Conservation (phyloP, 1,140 invertebrate species). For the Drosophila tropicalis region DNA sequence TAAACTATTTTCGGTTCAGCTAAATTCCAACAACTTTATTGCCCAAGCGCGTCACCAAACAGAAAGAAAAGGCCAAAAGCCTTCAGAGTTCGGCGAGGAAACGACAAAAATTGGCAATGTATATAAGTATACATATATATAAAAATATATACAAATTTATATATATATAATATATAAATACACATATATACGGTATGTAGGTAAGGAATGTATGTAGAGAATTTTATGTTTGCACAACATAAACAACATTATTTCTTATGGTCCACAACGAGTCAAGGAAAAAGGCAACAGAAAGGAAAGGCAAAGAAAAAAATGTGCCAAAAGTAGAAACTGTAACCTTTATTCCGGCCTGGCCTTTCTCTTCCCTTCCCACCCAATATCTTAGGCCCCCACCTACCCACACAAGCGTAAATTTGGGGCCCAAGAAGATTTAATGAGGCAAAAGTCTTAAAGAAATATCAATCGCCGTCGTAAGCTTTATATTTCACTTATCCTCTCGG, state of each 20-base stretch:
- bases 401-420: slow-evolving; percentile 15
- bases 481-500: neutral
- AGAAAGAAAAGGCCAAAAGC: slow-evolving; percentile 29
- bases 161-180: slow-evolving; percentile 19
- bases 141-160: slow-evolving; percentile 13
- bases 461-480: slow-evolving; percentile 12
- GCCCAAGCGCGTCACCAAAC: slow-evolving; percentile 45
- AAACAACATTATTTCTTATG: slow-evolving; percentile 82
- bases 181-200: slow-evolving; percentile 28
- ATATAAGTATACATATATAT: slow-evolving; percentile 29
- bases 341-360: neutral
- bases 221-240: slow-evolving; percentile 81
- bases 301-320: slow-evolving; percentile 5
- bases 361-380: neutral
- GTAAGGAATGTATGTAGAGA: slow-evolving; percentile 57
- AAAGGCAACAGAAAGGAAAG: slow-evolving; percentile 23
- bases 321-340: slow-evolving; percentile 10
- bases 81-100: slow-evolving; percentile 47
- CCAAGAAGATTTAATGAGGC: slow-evolving; percentile 16
- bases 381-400: neutral
- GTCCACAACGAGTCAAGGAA: slow-evolving; percentile 31
- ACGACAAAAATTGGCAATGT: slow-evolving; percentile 74
- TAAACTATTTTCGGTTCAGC: slow-evolving; percentile 82
- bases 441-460: slow-evolving; percentile 16
- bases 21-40: slow-evolving; percentile 82